Percentiles rank a stretch among this genome's conserved stretches.
These are phyloP conservation scores for Gallinago jamesoni DNA, from an alignment of 2,113 vertebrate species.

Conservation along the genomic window DNA sequence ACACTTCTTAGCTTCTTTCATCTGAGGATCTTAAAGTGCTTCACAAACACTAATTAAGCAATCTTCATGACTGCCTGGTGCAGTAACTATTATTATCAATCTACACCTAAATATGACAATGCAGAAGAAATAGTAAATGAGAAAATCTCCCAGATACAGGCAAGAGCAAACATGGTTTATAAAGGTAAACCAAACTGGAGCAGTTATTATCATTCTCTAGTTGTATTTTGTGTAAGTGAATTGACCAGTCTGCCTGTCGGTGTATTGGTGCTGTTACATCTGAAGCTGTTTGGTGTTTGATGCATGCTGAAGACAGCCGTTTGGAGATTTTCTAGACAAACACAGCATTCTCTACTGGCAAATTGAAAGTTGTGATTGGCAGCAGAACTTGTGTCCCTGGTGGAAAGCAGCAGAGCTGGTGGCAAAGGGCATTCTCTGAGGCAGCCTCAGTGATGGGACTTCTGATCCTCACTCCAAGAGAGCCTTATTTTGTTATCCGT, in stretches of 20 bases:
- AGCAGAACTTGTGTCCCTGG: background rate
- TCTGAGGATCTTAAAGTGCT: slow-evolving; percentile 31
- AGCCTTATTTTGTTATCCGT: background rate
- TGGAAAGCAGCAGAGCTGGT: background rate
- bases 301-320: background rate
- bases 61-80: slow-evolving; percentile 24
- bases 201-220: background rate
- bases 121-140: slow-evolving; percentile 18
- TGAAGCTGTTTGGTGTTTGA: background rate
- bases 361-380: background rate
- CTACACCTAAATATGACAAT: slow-evolving; percentile 5
- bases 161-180: background rate
- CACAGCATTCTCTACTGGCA: background rate
- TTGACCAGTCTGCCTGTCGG: background rate
- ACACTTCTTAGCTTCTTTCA: slow-evolving; percentile 19
- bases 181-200: background rate
- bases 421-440: background rate
- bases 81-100: slow-evolving; percentile 32
- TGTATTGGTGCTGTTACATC: rapidly evolving
- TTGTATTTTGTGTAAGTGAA: background rate
- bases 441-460: background rate
- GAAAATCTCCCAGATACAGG: background rate
- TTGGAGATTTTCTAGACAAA: background rate
- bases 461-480: background rate
- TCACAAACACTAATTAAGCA: slow-evolving; percentile 54